These are phyloP conservation scores for Pseudopipra pipra DNA, from an alignment of 2,113 vertebrate genomes.

Conservation along the genomic window DNA sequence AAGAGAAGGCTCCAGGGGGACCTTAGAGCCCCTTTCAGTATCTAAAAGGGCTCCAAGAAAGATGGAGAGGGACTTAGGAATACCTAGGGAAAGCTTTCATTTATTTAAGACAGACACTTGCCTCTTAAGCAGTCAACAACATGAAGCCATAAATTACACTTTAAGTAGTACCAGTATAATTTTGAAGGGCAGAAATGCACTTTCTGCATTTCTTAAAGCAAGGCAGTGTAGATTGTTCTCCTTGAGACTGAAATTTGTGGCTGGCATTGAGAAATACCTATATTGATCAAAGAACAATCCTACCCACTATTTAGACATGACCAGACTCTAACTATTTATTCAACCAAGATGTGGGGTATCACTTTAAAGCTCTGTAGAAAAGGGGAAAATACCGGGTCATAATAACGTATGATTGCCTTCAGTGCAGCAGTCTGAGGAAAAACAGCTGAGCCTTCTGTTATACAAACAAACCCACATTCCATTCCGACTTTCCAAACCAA, in stretches of 20 bases:
- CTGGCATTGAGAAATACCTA: background rate
- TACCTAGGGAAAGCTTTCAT: background rate
- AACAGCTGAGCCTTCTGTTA: slow-evolving; percentile 29
- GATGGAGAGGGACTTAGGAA: background rate
- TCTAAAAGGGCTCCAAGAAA: background rate
- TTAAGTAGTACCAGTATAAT: background rate
- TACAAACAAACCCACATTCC: slow-evolving; percentile 53
- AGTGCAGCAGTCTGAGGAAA: slow-evolving; percentile 29
- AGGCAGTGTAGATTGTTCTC: background rate
- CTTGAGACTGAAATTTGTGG: background rate
- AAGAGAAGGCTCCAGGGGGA: background rate
- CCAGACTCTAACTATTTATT: background rate
- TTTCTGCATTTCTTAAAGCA: background rate
- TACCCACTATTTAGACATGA: background rate
- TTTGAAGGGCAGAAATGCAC: background rate
- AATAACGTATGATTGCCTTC: slow-evolving; percentile 3
- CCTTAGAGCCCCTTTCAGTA: background rate
- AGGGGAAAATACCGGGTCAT: background rate
- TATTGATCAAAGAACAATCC: background rate
- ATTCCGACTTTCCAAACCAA: slow-evolving; percentile 19
- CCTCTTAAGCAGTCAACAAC: background rate
- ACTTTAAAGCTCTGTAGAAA: slow-evolving; percentile 10
- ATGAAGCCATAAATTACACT: background rate
- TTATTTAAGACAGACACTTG: background rate
- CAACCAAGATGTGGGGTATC: background rate